Evolutionary conservation across 2,888 invertebrate species (phyloP).

Genomic region (Sinotaia quadrata): DNA sequence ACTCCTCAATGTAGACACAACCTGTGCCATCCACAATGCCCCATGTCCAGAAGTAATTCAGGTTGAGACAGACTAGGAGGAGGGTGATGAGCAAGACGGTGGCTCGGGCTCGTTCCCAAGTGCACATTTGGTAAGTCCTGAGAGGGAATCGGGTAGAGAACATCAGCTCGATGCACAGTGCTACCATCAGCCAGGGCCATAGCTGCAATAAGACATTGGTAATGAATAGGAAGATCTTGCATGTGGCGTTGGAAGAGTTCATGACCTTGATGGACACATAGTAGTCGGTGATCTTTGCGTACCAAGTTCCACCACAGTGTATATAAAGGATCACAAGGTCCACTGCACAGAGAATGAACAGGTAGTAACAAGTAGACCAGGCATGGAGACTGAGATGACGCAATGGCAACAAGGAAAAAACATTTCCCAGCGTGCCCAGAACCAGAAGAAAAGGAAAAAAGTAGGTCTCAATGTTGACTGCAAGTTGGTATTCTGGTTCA

Average conservation of each 20-base stretch:
- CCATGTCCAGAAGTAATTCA: constrained; percentile 70
- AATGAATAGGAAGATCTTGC: constrained; percentile 67
- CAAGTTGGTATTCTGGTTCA: constrained; percentile 19
- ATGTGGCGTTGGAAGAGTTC: constrained; percentile 61
- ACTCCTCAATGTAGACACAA: constrained; percentile 56
- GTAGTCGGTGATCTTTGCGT: constrained; percentile 31
- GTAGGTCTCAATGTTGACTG: constrained; percentile 52
- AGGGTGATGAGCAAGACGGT: constrained; percentile 66
- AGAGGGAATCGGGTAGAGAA: constrained; percentile 58
- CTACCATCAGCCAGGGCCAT: constrained; percentile 65
- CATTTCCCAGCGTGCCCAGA: constrained; percentile 67
- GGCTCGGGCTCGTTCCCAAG: constrained; percentile 61
- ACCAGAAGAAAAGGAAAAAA: constrained; percentile 64
- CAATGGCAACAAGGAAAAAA: constrained; percentile 64
- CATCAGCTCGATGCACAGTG: constrained; percentile 60
- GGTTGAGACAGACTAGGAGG: constrained; percentile 65
- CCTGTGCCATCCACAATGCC: constrained; percentile 48
- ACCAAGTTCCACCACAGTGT: constrained; percentile 66
- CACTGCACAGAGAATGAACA: constrained; percentile 54
- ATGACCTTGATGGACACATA: constrained; percentile 53
- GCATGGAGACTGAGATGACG: constrained; percentile 56
- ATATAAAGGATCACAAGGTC: constrained; percentile 65
- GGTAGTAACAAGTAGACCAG: constrained; percentile 68
- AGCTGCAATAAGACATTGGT: constrained; percentile 60
- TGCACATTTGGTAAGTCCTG: constrained; percentile 62